Evolutionary conservation across 2,888 invertebrate genomes (phyloP).

Genomic region (Platycheirus albimanus): DNA sequence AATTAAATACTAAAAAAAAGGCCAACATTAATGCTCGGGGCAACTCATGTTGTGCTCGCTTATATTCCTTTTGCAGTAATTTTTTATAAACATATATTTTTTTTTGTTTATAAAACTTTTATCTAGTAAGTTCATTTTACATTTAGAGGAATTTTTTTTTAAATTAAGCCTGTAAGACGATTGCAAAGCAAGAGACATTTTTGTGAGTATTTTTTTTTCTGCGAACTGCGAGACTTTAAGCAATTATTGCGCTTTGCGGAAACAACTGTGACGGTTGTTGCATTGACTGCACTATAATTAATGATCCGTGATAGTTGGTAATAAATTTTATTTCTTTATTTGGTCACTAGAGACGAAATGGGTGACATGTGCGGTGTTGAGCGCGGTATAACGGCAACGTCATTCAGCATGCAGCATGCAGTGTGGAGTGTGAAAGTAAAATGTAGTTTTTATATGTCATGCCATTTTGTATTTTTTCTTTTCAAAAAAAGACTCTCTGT

Average conservation of each 20-base stretch:
- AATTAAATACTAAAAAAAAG: constrained; percentile 8
- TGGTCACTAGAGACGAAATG: constrained; percentile 49
- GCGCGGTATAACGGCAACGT: background rate
- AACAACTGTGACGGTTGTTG: constrained; percentile 56
- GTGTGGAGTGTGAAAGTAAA: constrained; percentile 44
- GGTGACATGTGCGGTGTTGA: constrained; percentile 4
- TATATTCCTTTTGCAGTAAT: constrained; percentile 35
- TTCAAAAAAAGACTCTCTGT: constrained; percentile 21
- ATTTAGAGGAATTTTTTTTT: constrained; percentile 29
- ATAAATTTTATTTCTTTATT: constrained; percentile 71
- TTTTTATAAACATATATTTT: background rate
- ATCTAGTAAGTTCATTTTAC: constrained; percentile 41
- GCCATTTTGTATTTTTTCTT: background rate
- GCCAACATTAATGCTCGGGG: constrained; percentile 6
- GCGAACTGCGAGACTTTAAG: constrained; percentile 46
- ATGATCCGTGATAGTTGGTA: constrained; percentile 71
- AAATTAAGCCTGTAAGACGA: constrained; percentile 48
- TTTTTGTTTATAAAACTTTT: constrained; percentile 19
- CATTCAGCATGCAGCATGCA: too few relatives aligned
- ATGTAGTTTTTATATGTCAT: constrained; percentile 36
- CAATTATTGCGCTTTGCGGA: constrained; percentile 69
- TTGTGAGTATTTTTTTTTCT: background rate
- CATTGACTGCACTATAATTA: constrained; percentile 69
- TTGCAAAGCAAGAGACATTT: constrained; percentile 31
- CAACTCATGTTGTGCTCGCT: too few relatives aligned